Percentiles rank a stretch among this genome's conserved stretches.
Evolutionary conservation across 2,113 vertebrate species (phyloP).

Genomic region (Catharus bicknelli): DNA sequence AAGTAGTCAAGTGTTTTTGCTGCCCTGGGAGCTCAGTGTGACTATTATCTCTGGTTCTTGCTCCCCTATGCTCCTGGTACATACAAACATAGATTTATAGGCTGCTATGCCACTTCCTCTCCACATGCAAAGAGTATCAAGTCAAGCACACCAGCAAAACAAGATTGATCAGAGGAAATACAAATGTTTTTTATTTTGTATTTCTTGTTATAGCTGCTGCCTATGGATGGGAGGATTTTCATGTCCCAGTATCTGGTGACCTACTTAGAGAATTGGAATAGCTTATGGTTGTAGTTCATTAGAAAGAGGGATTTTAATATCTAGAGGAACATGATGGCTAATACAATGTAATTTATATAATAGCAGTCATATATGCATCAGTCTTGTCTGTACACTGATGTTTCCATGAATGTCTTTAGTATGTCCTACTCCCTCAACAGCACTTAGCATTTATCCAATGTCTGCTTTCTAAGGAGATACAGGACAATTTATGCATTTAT

Average conservation of each 20-base stretch:
- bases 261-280: constrained; percentile 33
- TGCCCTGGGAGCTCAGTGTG: not conserved
- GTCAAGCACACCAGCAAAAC: not conserved
- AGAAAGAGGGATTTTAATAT: constrained; percentile 43
- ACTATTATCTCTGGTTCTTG: not conserved
- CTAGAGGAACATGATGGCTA: constrained; percentile 4
- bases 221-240: constrained; percentile 26
- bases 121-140: not conserved
- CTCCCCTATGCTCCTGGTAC: accelerated
- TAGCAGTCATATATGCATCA: not conserved
- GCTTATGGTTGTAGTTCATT: constrained; percentile 31
- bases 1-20: not conserved
- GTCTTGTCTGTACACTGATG: not conserved
- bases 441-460: not conserved
- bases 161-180: not conserved
- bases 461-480: not conserved
- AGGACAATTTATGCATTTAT: not conserved
- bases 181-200: not conserved
- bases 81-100: not conserved
- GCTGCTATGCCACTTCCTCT: not conserved
- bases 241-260: constrained; percentile 44
- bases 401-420: not conserved
- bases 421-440: not conserved
- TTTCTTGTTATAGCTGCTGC: constrained; percentile 6
- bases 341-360: not conserved